Base-by-base conservation (phyloP, 2,113 vertebrate genomes). In the Himantopus leucocephalus region DNA sequence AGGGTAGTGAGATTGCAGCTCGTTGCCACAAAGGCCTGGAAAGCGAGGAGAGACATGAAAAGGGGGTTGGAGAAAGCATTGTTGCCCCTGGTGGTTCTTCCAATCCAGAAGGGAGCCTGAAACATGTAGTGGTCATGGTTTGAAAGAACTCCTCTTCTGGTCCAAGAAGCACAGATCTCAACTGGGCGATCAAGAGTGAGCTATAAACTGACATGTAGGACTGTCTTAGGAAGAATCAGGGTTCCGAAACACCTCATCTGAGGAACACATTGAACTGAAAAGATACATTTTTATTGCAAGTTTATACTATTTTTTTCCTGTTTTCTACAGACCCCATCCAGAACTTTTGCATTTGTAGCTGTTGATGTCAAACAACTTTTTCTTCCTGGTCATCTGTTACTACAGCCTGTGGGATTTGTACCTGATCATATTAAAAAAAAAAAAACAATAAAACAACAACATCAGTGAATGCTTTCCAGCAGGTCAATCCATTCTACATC, bases 301-400 rank as follows among this genome's bases (percentile, higher is more conserved):
- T 29, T 37, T 43, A 2, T 35, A 11, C 1, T 7, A n/a, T 3
- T 34, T 22, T 19, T 9, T 4, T 24, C 1, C 4, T 12, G 1
- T 35, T 55, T 81, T 76, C 16, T 48, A 23, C 3, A 77, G 7
- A 80, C 5, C 1, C 6, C 3, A 3, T 2, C 2, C 6, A 79
- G 21, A 72, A 66, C 29, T 73, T 76, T 7, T 1, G 2, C 7
- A 18, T 59, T 43, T 74, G 3, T 35, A 34, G 15, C 8, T 15
- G 8, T 27, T 37, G 11, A 35, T 50, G 8, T 26, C 32, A 55
- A 55, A 41, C 4, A 37, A 34, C 0, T 7, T 50, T 72, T 74
- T 43, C 23, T 67, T 82, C 60, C 41, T 77, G 3, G 13, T 52
- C 10, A 58, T 27, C 5, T 82, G 67, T 67, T 55, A 66, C 15